These are phyloP conservation scores for Peromyscus attwateri DNA, from an alignment of 2,797 vertebrate genomes.

Conservation along the genomic window DNA sequence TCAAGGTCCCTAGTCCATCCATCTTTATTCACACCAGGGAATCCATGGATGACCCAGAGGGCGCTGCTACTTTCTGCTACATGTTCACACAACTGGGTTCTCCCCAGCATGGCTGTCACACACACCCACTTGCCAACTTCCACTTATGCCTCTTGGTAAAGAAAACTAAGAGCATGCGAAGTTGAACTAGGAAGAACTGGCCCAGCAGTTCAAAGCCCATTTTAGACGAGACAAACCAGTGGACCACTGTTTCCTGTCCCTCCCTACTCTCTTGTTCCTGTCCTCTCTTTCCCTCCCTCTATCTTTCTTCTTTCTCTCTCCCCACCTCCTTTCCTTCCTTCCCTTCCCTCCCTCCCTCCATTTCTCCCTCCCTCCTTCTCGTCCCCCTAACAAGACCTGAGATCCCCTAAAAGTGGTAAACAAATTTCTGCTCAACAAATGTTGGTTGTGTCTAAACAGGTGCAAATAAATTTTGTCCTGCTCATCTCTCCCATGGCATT, in stretches of 20 bases:
- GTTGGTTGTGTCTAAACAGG: background rate
- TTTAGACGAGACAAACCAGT: background rate
- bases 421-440: background rate
- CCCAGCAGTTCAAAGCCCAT: background rate
- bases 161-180: background rate
- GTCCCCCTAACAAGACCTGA: background rate
- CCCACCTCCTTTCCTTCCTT: rapidly evolving
- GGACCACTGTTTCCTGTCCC: background rate
- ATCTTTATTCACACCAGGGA: background rate
- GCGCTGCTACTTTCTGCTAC: background rate
- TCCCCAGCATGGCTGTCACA: background rate
- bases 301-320: background rate
- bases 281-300: background rate
- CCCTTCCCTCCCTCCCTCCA: rapidly evolving
- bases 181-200: background rate
- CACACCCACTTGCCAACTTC: background rate
- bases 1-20: background rate
- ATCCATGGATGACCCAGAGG: background rate
- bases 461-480: background rate
- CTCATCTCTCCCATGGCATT: background rate
- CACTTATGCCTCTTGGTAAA: background rate
- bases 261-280: no score
- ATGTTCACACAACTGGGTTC: background rate
- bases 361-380: background rate
- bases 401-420: background rate